These are phyloP conservation scores for Amphibalanus amphitrite DNA, from an alignment of 1,140 invertebrate genomes.

Conservation along the genomic window DNA sequence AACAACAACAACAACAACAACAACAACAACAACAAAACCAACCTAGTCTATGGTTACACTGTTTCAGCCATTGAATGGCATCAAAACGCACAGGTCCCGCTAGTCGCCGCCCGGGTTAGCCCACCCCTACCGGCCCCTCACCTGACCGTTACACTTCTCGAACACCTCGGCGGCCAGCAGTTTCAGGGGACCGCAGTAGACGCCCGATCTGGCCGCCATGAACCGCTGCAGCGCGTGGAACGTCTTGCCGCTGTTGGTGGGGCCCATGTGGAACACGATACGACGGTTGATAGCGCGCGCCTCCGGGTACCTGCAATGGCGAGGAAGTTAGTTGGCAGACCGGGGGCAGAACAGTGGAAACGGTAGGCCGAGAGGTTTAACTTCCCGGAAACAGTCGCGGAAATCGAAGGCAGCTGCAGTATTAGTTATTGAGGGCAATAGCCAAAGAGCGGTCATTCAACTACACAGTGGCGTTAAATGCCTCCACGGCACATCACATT, in stretches of 20 bases:
- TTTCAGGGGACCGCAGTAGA: constrained; percentile 96
- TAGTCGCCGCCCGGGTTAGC: too few relatives aligned
- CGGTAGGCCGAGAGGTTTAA: too few relatives aligned
- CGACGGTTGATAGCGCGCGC: constrained; percentile 73
- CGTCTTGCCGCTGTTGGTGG: constrained; percentile 98
- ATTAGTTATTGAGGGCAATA: too few relatives aligned
- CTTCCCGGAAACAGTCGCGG: too few relatives aligned
- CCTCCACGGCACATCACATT: too few relatives aligned
- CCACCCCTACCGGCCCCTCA: constrained; percentile 27
- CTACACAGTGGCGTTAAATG: too few relatives aligned
- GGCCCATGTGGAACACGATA: constrained; percentile 93
- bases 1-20: too few relatives aligned
- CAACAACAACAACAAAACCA: too few relatives aligned
- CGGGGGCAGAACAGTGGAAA: not conserved
- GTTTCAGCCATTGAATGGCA: constrained; percentile 2
- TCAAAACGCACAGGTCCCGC: too few relatives aligned
- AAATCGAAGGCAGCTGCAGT: too few relatives aligned
- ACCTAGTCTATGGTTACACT: not conserved
- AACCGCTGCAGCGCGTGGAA: constrained; percentile 87
- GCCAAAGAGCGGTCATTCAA: too few relatives aligned
- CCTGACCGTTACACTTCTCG: constrained; percentile 66
- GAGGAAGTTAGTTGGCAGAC: not conserved
- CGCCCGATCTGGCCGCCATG: constrained; percentile 67
- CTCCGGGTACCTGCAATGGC: constrained; percentile 56
- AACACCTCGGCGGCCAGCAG: constrained; percentile 88